Conservation (phyloP, 1,140 invertebrate genomes). For the Teleogryllus occipitalis region DNA sequence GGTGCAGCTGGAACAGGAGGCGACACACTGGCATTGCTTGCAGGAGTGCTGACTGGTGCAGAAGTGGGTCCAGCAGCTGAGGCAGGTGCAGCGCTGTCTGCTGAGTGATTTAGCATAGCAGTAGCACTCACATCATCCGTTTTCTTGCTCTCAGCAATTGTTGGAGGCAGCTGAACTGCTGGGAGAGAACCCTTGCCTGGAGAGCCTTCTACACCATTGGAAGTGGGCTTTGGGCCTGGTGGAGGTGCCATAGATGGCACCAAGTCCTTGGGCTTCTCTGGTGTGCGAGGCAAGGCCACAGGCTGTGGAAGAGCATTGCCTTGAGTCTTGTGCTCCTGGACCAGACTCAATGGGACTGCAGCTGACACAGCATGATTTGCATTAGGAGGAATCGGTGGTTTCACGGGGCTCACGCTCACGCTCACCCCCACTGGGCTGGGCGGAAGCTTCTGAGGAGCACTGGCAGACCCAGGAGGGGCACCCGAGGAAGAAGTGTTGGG, state of each 20-base stretch:
- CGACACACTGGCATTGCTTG: not conserved
- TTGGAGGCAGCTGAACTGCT: not conserved
- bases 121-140: slow-evolving; percentile 1
- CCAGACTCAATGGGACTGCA: slow-evolving; percentile 35
- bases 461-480: not conserved
- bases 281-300: not conserved
- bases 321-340: slow-evolving; percentile 35
- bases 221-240: slow-evolving; percentile 11
- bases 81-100: not conserved
- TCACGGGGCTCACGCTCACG: not conserved
- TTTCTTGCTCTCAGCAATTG: slow-evolving; percentile 9
- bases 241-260: not conserved
- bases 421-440: not conserved
- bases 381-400: not conserved
- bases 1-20: not conserved
- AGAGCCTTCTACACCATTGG: slow-evolving; percentile 21
- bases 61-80: not conserved
- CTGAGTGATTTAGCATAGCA: slow-evolving; percentile 11
- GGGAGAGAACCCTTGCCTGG: not conserved
- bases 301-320: slow-evolving; percentile 10
- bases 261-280: slow-evolving; percentile 8
- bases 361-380: slow-evolving; percentile 17
- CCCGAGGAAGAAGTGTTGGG: slow-evolving; percentile 10
- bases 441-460: not conserved
- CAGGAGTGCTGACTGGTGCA: not conserved